Base-by-base conservation (phyloP, 2,888 invertebrate species). In the Ormia ochracea region DNA sequence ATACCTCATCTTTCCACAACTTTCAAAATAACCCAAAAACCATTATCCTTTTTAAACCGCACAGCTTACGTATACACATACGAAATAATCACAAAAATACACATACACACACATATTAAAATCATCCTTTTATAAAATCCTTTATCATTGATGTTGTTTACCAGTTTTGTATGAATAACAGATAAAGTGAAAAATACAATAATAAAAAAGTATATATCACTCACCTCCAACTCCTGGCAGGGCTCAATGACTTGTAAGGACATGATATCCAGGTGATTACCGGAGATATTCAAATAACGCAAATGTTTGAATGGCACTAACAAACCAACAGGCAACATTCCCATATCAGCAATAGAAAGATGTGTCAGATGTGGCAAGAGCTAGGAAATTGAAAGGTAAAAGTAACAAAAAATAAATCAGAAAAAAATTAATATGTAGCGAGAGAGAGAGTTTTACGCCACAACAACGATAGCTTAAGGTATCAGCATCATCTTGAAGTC, bases 261-360 rank as follows among this genome's bases (percentile, higher is more conserved):
- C 85, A 89, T 87, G 74, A 88, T 88, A 84, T 88, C 88, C 87
- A 96, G 90, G 86, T 92, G 91, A 90, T 95, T 96, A 85, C 93
- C 92, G 33, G 95, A 95, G 84, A 96, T 89, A 90, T 95, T 95
- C 81, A 96, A 90, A 78, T 91, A 91, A 70, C 91, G 91, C 78
- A 96, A 88, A 82, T 92, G 91, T 56, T 86, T 85, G 81, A 90
- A 90, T 21, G 90, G 89, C 79, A 88, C 85, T 63, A 90, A 78
- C 77, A 90, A 81, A n/a, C 89, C 90, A 82, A 88, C 84, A 33
- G 90, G 90, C 82, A 90, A 81, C 58, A 86, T 83, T n/a, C 90
- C 88, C 88, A 90, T 90, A 83, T 90, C 90, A 78, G 90, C 89
- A 81, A 90, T 86, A 54, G 90, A 86, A 83, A 90, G 85, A 74